A percentile compares a stretch with the other conserved stretches of the same genome.
Evolutionary conservation across 2,797 vertebrate genomes (phyloP).

Genomic region (Novumbra hubbsi): DNA sequence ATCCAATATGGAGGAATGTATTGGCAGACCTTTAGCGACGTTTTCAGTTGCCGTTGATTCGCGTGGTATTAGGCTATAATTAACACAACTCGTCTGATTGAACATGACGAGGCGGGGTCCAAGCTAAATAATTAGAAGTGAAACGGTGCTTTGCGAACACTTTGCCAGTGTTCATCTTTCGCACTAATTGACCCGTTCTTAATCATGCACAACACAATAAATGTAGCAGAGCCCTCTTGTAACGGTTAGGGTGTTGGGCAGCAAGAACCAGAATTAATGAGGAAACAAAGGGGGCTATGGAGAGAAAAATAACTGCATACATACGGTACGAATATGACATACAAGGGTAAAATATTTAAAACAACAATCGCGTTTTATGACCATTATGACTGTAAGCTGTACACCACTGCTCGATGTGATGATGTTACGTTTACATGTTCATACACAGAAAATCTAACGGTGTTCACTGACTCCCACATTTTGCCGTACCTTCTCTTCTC

Average conservation of each 20-base stretch:
- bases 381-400: background rate
- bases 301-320: slow-evolving; percentile 26
- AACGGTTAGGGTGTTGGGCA: slow-evolving; percentile 62
- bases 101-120: slow-evolving; percentile 29
- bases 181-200: slow-evolving; percentile 68
- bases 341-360: slow-evolving; percentile 3
- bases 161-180: slow-evolving; percentile 58
- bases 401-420: background rate
- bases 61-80: slow-evolving; percentile 32
- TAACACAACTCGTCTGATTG: slow-evolving; percentile 31
- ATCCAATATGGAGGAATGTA: background rate
- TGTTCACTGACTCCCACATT: background rate
- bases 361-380: background rate
- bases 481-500: slow-evolving; percentile 76
- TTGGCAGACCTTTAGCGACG: background rate
- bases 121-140: slow-evolving; percentile 50
- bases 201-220: slow-evolving; percentile 68
- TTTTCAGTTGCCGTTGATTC: slow-evolving; percentile 13
- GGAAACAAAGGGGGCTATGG: slow-evolving; percentile 54
- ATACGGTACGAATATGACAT: slow-evolving; percentile 18
- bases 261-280: slow-evolving; percentile 69
- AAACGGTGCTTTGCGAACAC: slow-evolving; percentile 46
- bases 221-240: slow-evolving; percentile 64
- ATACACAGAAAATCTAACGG: background rate
- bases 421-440: background rate